phyloP scores from a whole-genome alignment of 1,140 invertebrate genomes.

The Triops cancriformis region DNA sequence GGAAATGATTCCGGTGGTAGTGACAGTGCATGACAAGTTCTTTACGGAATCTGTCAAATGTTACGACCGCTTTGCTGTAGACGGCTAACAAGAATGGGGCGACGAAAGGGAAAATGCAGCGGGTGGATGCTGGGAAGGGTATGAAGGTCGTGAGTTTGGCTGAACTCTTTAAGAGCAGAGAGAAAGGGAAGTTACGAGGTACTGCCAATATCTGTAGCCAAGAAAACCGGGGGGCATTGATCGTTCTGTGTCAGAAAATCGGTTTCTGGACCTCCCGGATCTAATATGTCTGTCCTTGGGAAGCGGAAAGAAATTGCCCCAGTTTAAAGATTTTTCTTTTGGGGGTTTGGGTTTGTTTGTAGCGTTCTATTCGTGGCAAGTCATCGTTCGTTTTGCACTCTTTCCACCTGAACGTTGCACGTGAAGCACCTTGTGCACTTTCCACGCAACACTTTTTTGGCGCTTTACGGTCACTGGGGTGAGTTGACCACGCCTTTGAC shows the following conservation, averaged over 20 bases:
- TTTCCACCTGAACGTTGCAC: not conserved
- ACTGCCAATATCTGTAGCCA: not conserved
- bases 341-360: not conserved
- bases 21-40: too few species aligned
- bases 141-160: too few species aligned
- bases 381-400: not conserved
- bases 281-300: not conserved
- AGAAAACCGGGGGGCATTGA: conserved; percentile 2
- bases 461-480: not conserved
- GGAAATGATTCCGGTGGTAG: too few species aligned
- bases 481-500: not conserved
- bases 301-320: not conserved
- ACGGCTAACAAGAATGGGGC: too few species aligned
- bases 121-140: too few species aligned
- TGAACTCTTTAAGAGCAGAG: too few species aligned
- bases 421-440: not conserved
- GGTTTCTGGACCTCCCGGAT: not conserved
- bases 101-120: too few species aligned
- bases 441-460: not conserved
- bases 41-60: too few species aligned
- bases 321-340: not conserved
- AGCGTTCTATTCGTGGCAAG: not conserved
- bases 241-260: not conserved
- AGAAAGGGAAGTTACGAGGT: too few species aligned
- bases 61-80: too few species aligned